These are phyloP conservation scores for Syngnathus typhle DNA, from an alignment of 2,113 vertebrate species.

Conservation along the genomic window DNA sequence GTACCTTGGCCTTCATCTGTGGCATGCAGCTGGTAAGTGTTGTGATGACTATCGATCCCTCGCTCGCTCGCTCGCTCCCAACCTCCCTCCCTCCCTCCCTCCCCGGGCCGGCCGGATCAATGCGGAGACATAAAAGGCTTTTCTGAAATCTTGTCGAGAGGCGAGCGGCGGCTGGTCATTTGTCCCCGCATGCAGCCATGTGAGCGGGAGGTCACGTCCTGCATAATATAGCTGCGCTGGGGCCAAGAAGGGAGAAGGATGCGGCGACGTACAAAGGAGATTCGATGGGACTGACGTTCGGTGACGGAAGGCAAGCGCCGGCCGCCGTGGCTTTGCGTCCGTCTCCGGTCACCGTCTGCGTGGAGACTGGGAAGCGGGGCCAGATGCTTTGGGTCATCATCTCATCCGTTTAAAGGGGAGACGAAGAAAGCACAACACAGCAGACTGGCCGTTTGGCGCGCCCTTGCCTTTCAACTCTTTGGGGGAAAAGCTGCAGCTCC, in stretches of 20 bases:
- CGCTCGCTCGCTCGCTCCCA: too few species aligned
- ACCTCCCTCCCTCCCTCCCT: too few species aligned
- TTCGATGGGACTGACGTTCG: constrained; percentile 5
- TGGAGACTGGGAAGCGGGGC: constrained; percentile 29
- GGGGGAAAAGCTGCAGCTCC: constrained; percentile 9
- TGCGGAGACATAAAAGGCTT: neutral
- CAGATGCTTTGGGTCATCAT: constrained; percentile 9
- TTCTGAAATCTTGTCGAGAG: constrained; percentile 6
- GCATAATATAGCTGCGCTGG: constrained; percentile 29
- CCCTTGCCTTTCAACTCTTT: neutral
- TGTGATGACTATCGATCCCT: constrained; percentile 27
- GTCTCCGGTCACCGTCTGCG: constrained; percentile 43
- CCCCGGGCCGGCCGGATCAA: neutral
- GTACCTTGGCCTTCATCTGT: constrained; percentile 90
- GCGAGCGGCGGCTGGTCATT: constrained; percentile 5
- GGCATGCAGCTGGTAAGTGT: constrained; percentile 94
- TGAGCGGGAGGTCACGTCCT: constrained; percentile 35
- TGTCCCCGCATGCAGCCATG: neutral
- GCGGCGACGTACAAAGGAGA: neutral
- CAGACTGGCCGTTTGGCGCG: neutral
- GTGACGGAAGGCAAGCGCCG: constrained; percentile 7
- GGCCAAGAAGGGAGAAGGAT: constrained; percentile 17
- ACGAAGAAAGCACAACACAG: neutral
- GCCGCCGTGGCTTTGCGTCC: constrained; percentile 22
- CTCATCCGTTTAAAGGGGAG: constrained; percentile 1